Base-by-base conservation (phyloP, 1,140 invertebrate species). In the Drosophila kohkoa region DNA sequence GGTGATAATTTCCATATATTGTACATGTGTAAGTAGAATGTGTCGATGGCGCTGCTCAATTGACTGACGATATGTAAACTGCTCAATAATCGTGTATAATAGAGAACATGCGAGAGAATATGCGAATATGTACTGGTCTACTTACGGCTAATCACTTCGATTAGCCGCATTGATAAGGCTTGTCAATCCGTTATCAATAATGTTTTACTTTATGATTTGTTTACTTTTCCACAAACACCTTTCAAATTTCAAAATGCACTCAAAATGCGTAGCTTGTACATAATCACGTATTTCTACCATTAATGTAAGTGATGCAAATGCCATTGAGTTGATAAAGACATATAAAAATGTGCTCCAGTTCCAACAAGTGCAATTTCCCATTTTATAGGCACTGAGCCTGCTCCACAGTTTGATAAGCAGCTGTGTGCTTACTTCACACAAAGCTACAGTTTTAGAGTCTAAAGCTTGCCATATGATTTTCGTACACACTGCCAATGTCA, bases 111-210 rank as follows among this genome's bases (percentile, higher is more conserved):
- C 13, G 54, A 57, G 35, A 57, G 20, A 10, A 38, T 45, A 48
- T 20, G 45, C 20, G 35, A 32, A 51, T 46, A 49, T 63, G 43
- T 57, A 43, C 35, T 46, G 38, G 57, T 67, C 66, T 55, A 32
- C 48, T 81, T 51, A 60, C 63, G n/a, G 54, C 69, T 89, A 89
- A 88, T 81, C 85, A 69, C 59, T 59, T 46, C 81, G 85, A 88
- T 88, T 88, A 88, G 75, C 75, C 68, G 54, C 55, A 13, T 65
- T 78, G 85, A 88, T 88, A 88, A 83, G 30, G 38, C 51, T 67
- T 64, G 49, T 60, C 66, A 70, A 75, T 58, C 70, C 52, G 67
- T 78, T 89, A 88, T 88, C 83, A 89, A 62, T 52, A 30, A 41
- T 45, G 16, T 70, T 46, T 59, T 52, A 28, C 25, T 69, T 83